Conservation (phyloP, 2,797 vertebrate species). For the Onychomys torridus region DNA sequence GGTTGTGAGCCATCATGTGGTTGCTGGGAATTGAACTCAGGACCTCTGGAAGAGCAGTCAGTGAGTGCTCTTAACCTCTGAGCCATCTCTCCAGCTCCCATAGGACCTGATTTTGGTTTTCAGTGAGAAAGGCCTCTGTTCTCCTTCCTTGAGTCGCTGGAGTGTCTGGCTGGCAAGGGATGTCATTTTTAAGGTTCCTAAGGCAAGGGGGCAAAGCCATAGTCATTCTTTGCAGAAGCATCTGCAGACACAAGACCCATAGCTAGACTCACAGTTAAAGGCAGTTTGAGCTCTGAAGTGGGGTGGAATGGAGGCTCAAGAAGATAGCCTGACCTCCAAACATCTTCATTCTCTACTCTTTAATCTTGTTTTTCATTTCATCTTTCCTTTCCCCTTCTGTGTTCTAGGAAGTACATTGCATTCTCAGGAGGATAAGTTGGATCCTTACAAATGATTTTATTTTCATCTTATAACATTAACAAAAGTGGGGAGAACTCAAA, state of each 20-base stretch:
- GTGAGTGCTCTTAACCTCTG: too few species aligned
- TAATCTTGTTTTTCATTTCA: too few species aligned
- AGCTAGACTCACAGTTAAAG: not conserved
- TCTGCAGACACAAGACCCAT: not conserved
- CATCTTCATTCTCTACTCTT: not conserved
- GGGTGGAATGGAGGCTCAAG: fast-evolving
- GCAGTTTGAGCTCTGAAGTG: too few species aligned
- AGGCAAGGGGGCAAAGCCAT: not conserved
- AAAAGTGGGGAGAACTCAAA: not conserved
- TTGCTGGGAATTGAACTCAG: too few species aligned
- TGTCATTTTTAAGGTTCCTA: not conserved
- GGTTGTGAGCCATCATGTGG: too few species aligned
- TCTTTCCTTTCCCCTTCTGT: not conserved
- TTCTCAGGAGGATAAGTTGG: not conserved
- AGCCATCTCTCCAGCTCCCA: too few species aligned
- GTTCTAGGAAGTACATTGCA: not conserved
- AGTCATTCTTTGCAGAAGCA: not conserved
- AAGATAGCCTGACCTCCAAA: too few species aligned
- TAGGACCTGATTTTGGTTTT: too few species aligned
- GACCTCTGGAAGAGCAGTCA: too few species aligned
- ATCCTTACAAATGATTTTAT: not conserved
- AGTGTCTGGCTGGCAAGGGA: fast-evolving
- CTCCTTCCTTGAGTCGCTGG: not conserved
- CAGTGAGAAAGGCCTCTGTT: not conserved
- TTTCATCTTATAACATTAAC: not conserved